phyloP scores from a whole-genome alignment of 2,113 vertebrate species.

The Bothrops jararaca region DNA sequence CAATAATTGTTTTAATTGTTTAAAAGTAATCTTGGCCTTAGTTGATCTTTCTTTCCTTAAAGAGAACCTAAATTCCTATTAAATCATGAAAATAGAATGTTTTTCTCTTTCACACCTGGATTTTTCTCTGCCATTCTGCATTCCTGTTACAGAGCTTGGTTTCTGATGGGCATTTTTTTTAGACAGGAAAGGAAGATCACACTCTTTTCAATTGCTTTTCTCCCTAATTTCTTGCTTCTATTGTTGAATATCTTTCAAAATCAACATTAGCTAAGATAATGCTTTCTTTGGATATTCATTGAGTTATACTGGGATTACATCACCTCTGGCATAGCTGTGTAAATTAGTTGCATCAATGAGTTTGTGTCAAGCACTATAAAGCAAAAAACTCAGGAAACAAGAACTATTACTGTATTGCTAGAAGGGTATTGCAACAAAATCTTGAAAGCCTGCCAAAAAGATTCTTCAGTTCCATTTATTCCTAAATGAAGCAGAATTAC shows the following conservation, averaged over 20 bases:
- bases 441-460: neutral
- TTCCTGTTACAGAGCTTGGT: neutral
- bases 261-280: neutral
- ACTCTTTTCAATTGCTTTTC: neutral
- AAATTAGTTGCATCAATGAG: neutral
- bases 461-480: neutral
- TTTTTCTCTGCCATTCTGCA: neutral
- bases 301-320: neutral
- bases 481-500: neutral
- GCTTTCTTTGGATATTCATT: neutral
- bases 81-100: neutral
- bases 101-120: neutral
- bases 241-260: neutral
- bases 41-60: neutral
- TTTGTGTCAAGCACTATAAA: neutral
- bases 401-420: neutral
- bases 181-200: neutral
- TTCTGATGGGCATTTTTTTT: neutral
- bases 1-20: neutral
- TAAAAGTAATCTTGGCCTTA: neutral
- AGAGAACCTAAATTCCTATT: neutral
- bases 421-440: neutral
- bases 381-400: neutral
- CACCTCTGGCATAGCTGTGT: neutral
- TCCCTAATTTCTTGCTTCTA: neutral